Base-by-base conservation (phyloP, 2,113 vertebrate genomes). In the Etheostoma spectabile region DNA sequence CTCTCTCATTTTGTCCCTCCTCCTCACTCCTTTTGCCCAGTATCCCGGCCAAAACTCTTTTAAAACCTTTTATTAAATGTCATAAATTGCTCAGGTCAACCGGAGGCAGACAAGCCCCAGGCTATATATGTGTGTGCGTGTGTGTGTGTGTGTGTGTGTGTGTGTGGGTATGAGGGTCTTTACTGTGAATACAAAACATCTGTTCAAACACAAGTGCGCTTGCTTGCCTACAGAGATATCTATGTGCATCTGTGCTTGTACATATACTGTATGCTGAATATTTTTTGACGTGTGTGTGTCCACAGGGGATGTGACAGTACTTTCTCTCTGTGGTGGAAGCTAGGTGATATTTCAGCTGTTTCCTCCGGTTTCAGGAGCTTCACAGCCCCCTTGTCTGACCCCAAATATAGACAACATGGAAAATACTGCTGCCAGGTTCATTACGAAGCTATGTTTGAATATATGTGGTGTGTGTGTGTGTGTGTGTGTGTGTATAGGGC, bases 31-130 rank as follows among this genome's bases (percentile, higher is more conserved):
- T 77, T 86, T 67, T 83, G 70, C 89, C 82, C 74, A 30, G 42
- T 66, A 52, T 83, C 85, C 83, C 46, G n/a, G 83, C 74, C 68
- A 76, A 84, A 89, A 90, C 78, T 77, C 89, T 80, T 86, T 82
- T 84, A 92, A 87, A 88, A 80, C 84, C 79, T 88, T 92, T 92
- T 94, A 92, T 92, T 94, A 90, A 91, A 92, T 88, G 92, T 89
- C 83, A 91, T 93, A 88, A 91, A 93, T 91, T 91, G 89, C 90
- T 90, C 55, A 84, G 84, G 89, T 91, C 84, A 85, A 84, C 85
- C 30, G 3, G 80, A 86, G 87, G 86, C 74, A 86, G 53, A 73
- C 55, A 53, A 53, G 80, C 86, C 85, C 59, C 84, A 77, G 74
- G 78, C 66, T 79, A 52, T 60, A 1, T 69, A 30, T 70, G 42